Conservation (phyloP, 2,888 invertebrate species). For the Pegoplata infirma region DNA sequence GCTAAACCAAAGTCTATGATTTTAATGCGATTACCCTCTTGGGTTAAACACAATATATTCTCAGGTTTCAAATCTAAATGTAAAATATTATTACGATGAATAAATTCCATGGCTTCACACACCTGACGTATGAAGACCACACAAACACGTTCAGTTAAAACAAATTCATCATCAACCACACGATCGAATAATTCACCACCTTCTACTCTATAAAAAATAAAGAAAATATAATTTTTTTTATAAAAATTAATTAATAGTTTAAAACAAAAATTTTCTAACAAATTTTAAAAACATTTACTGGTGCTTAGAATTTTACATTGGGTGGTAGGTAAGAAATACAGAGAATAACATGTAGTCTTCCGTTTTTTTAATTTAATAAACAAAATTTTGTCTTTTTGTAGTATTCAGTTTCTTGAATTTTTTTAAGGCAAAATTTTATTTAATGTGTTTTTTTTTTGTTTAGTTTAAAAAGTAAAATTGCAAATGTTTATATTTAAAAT, state of each 20-base stretch:
- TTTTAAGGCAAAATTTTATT: neutral
- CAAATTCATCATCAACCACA: constrained; percentile 98
- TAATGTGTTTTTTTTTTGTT: neutral
- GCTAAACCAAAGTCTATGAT: constrained; percentile 99
- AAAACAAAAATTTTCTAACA: neutral
- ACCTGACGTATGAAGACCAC: constrained; percentile 98
- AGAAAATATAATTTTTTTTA: constrained; percentile 7
- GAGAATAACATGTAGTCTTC: constrained; percentile 68
- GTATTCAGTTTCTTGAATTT: neutral
- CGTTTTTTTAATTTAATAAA: constrained; percentile 38
- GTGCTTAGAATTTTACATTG: neutral
- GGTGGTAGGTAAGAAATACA: constrained; percentile 70
- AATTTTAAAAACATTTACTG: neutral
- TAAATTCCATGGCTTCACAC: constrained; percentile 98
- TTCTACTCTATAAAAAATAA: constrained; percentile 85
- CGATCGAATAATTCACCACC: constrained; percentile 99
- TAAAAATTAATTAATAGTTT: neutral
- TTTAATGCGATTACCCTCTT: constrained; percentile 98
- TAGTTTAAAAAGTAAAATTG: neutral
- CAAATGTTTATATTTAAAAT: neutral
- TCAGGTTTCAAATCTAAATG: constrained; percentile 99
- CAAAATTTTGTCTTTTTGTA: constrained; percentile 3
- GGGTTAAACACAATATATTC: constrained; percentile 97
- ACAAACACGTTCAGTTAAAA: constrained; percentile 97
- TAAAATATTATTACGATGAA: constrained; percentile 95